Conservation (phyloP, 2,888 invertebrate genomes). For the Isoperla grammatica region DNA sequence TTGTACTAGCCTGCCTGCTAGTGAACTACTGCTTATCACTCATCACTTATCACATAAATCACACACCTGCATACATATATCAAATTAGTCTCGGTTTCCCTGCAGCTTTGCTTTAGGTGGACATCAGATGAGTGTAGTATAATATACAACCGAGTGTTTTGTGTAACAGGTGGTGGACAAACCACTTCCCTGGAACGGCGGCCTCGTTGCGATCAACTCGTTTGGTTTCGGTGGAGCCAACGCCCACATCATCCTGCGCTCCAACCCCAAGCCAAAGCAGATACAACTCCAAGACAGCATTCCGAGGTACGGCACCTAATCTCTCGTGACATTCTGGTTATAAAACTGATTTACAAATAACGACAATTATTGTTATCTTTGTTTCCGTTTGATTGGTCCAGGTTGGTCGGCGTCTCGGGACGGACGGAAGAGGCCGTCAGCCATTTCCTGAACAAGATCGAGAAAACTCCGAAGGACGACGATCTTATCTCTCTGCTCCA, state of each 20-base stretch:
- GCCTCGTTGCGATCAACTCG: slow-evolving; percentile 89
- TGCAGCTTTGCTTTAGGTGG: no score
- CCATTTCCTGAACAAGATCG: slow-evolving; percentile 54
- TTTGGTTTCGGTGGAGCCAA: slow-evolving; percentile 99
- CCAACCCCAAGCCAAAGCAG: slow-evolving; percentile 64
- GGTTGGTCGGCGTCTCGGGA: slow-evolving; percentile 70
- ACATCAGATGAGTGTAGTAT: no score
- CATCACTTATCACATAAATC: no score
- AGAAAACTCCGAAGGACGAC: slow-evolving; percentile 56
- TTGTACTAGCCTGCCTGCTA: no score
- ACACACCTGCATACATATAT: no score
- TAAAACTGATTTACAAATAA: neutral
- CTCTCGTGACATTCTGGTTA: neutral
- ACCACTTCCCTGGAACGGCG: slow-evolving; percentile 81
- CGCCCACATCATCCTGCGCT: slow-evolving; percentile 82
- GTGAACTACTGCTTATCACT: no score
- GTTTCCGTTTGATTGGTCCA: neutral
- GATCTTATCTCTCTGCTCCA: slow-evolving; percentile 73
- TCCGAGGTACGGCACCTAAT: slow-evolving; percentile 46
- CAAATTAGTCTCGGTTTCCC: no score
- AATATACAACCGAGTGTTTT: no score
- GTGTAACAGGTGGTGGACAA: slow-evolving; percentile 65
- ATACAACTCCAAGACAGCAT: slow-evolving; percentile 50
- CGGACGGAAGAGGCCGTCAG: slow-evolving; percentile 76
- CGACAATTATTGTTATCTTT: neutral